Percentiles rank a stretch among this genome's conserved stretches.
Conservation (phyloP, 1,140 invertebrate species). For the Cotesia vestalis region DNA sequence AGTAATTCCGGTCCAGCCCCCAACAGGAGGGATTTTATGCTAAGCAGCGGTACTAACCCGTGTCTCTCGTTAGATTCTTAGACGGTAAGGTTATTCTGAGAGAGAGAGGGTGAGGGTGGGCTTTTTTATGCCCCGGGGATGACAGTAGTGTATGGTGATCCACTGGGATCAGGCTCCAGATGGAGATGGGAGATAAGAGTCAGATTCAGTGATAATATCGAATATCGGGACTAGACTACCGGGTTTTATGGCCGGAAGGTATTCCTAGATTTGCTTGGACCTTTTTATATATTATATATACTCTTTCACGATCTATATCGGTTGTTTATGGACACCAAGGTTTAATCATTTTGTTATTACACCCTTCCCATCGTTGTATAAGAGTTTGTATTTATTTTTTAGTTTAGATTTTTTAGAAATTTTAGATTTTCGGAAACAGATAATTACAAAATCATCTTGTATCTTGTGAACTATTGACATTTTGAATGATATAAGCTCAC, state of each 20-base stretch:
- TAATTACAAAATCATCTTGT: no score
- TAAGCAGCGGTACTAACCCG: conserved; percentile 42
- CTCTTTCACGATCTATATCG: conserved; percentile 10
- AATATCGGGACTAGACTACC: conserved; percentile 34
- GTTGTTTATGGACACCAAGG: not conserved
- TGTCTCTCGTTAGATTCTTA: conserved; percentile 48
- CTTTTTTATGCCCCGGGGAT: conserved; percentile 40
- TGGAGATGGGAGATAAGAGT: not conserved
- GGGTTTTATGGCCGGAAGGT: conserved; percentile 32
- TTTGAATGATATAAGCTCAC: no score
- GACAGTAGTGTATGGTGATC: conserved; percentile 37
- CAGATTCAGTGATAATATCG: conserved; percentile 27
- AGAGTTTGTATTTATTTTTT: no score
- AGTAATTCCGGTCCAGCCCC: conserved; percentile 45
- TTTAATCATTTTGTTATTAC: conserved; percentile 22
- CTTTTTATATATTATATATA: conserved; percentile 21
- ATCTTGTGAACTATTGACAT: no score
- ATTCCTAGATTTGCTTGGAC: conserved; percentile 36
- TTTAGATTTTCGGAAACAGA: no score
- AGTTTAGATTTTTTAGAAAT: no score
- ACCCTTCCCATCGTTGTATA: conserved; percentile 6
- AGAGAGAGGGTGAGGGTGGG: not conserved
- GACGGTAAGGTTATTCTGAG: not conserved
- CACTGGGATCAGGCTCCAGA: not conserved
- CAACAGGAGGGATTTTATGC: conserved; percentile 47